Evolutionary conservation across 1,140 invertebrate species (phyloP), one percentile per base, ranked within the genome.

Genomic region (Euwallacea fornicatus): DNA sequence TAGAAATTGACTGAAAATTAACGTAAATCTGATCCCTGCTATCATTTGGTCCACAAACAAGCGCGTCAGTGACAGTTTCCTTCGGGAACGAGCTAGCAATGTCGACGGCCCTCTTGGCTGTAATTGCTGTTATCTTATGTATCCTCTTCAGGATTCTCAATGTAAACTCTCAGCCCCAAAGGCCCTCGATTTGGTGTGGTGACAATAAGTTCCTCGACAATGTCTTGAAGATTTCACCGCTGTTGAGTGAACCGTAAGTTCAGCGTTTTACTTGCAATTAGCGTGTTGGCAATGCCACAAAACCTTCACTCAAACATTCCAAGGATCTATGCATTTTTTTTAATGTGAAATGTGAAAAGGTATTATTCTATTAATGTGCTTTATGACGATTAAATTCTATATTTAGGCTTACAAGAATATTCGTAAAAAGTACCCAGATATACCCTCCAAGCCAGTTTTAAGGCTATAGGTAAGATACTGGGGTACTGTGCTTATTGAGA

Each of bases 111-210:
- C 81, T 91, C 59, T 81, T 93, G 71, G 90, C 90, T 53, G 85
- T 90, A 7, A 82, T 93, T 72, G 91, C 91, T 60, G 90, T 93
- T 42, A 89, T 93, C 73, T 81, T 93, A 61, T 92, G 90, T 81
- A 86, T 93, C 72, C 84, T 95, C 64, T 92, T 93, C 79, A 85
- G 92, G 79, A 89, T 94, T 77, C 83, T 95, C 50, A 93, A 94
- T 81, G 89, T 94, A 56, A 90, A 91, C 79, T 92, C 90, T 76
- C 86, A 90, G 76, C 86, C 93, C 0, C 85, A 89, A 68, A 89
- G 88, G 80, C 92, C 93, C 15, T 82, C 85, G 60, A 84, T 94
- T 41, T 89, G 88, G 78, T 92, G 89, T 79, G 87, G 87, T 73
- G 90, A 93, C 82, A 84, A 87, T 71, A 86, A 86, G 65, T 93